Evolutionary conservation across 2,113 vertebrate species (phyloP).

Genomic region (Oenanthe oenanthe): DNA sequence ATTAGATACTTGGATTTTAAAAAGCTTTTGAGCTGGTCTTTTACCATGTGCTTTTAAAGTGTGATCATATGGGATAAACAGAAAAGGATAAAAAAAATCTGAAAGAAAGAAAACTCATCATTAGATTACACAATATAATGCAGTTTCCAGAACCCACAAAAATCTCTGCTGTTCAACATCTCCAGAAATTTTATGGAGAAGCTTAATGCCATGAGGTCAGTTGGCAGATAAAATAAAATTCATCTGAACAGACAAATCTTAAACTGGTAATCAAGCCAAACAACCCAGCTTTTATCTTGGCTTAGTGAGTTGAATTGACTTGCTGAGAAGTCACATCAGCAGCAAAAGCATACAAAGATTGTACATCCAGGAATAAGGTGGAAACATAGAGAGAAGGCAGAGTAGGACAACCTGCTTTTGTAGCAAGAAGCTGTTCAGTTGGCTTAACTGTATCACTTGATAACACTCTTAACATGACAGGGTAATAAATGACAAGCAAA

Average conservation of each 20-base stretch:
- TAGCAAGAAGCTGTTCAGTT: neutral
- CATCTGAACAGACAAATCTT: neutral
- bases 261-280: neutral
- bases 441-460: neutral
- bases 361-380: neutral
- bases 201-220: neutral
- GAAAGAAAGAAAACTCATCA: neutral
- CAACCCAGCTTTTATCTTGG: neutral
- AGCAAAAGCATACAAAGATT: neutral
- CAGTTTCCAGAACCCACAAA: neutral
- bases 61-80: neutral
- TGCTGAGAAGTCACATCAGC: neutral
- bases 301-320: neutral
- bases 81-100: neutral
- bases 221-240: neutral
- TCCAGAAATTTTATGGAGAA: neutral
- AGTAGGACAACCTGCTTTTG: neutral
- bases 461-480: neutral
- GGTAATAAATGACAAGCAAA: neutral
- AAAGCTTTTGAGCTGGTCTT: neutral
- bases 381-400: neutral
- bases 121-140: neutral
- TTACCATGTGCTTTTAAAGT: neutral
- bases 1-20: neutral
- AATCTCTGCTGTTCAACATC: neutral